Evolutionary conservation across 2,113 vertebrate species (phyloP).

Genomic region (Microcebus jonahi): DNA sequence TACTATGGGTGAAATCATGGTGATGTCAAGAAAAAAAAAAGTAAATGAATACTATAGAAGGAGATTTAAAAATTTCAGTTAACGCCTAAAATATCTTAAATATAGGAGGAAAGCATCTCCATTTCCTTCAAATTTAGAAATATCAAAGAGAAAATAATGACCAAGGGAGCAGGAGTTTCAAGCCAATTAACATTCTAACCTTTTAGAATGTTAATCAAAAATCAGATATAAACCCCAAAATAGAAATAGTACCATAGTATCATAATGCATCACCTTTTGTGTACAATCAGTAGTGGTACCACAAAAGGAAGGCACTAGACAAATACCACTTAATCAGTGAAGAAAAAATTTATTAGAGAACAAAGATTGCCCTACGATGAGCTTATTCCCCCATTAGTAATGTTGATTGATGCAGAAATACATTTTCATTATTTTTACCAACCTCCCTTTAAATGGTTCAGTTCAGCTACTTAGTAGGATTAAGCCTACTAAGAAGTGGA

Average conservation of each 20-base stretch:
- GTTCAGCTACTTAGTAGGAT: conserved; percentile 6
- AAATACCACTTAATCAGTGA: conserved; percentile 77
- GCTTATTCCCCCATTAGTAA: conserved; percentile 32
- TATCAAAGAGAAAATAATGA: background rate
- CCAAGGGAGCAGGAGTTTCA: background rate
- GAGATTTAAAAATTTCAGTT: conserved; percentile 27
- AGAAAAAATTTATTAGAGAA: background rate
- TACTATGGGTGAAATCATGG: background rate
- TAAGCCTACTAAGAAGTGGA: conserved; percentile 41
- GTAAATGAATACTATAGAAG: background rate
- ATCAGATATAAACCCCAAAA: conserved; percentile 30
- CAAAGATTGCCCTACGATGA: conserved; percentile 17
- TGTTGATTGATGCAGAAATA: conserved; percentile 27
- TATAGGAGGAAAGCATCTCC: background rate
- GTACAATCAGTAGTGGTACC: conserved; percentile 88
- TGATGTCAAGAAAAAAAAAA: no score
- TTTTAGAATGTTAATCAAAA: background rate
- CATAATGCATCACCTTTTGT: conserved; percentile 91
- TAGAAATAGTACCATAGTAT: conserved; percentile 85
- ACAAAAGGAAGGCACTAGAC: conserved; percentile 91
- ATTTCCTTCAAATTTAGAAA: conserved; percentile 16
- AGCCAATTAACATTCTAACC: background rate
- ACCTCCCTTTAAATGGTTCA: background rate
- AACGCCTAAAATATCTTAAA: conserved; percentile 34
- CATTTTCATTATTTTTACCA: conserved; percentile 41